Evolutionary conservation across 2,113 vertebrate species (phyloP).

Genomic region (Gadus macrocephalus): DNA sequence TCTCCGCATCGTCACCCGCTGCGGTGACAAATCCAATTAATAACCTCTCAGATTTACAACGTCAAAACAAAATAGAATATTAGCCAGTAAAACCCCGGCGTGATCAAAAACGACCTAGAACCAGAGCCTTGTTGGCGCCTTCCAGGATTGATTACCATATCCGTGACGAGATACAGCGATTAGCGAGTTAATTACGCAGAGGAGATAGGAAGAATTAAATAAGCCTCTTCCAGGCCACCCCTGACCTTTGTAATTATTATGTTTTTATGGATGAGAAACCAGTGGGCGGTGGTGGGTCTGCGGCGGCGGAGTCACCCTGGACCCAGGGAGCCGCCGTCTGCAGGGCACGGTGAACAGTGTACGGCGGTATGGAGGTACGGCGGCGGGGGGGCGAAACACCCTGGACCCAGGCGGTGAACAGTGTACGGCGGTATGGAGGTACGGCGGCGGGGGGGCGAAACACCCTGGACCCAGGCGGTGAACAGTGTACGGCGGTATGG

Average conservation of each 20-base stretch:
- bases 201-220: constrained; percentile 48
- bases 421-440: no score
- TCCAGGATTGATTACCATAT: constrained; percentile 29
- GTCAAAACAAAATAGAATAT: background rate
- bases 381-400: no score
- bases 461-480: no score
- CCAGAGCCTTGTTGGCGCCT: no score
- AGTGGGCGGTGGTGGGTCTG: constrained; percentile 34
- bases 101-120: no score
- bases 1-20: background rate
- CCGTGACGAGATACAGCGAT: constrained; percentile 39
- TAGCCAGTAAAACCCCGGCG: no score
- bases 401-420: no score
- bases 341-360: no score
- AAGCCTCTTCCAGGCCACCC: constrained; percentile 38
- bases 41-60: background rate
- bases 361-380: no score
- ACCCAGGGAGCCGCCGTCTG: no score
- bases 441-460: no score
- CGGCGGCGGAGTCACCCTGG: constrained; percentile 10
- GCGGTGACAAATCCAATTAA: constrained; percentile 8
- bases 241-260: constrained; percentile 58
- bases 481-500: no score
- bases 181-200: constrained; percentile 51
- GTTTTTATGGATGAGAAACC: constrained; percentile 36